Evolutionary conservation across 2,888 invertebrate species (phyloP).

Genomic region (Netelia virgata): DNA sequence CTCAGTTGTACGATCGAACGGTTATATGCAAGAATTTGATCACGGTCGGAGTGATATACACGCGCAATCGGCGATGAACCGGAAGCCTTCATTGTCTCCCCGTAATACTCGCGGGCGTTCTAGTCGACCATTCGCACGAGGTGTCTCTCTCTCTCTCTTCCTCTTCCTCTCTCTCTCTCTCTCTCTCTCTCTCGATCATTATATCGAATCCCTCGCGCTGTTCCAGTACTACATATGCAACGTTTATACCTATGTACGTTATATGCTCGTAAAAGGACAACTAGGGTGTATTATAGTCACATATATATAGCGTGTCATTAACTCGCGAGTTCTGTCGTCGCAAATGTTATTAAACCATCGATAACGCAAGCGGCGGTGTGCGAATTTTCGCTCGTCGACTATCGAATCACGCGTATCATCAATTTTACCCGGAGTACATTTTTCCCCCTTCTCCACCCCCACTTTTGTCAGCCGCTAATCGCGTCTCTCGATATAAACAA

Average conservation of each 20-base stretch:
- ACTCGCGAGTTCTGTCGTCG: not conserved
- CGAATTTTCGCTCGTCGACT: not conserved
- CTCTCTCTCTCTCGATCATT: not conserved
- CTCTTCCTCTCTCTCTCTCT: not conserved
- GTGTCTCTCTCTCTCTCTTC: conserved; percentile 37
- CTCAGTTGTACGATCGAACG: too few species aligned
- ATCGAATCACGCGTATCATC: conserved; percentile 6
- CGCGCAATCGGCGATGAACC: conserved; percentile 55
- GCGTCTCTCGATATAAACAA: not conserved
- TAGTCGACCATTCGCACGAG: conserved; percentile 31
- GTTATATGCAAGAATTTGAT: conserved; percentile 15
- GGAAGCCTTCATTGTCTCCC: conserved; percentile 52
- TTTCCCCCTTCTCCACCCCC: not conserved
- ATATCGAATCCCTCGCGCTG: not conserved
- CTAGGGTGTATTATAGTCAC: not conserved
- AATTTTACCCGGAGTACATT: not conserved
- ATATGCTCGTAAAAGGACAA: not conserved
- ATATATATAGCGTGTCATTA: conserved; percentile 13
- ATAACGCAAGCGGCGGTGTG: not conserved
- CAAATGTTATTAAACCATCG: not conserved
- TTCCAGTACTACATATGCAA: not conserved
- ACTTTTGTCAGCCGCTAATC: not conserved
- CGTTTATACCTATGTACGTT: not conserved
- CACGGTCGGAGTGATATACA: conserved; percentile 30
- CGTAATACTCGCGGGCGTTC: conserved; percentile 13